phyloP scores from a whole-genome alignment of 2,888 invertebrate species.

The Agonopterix alstromeriana region DNA sequence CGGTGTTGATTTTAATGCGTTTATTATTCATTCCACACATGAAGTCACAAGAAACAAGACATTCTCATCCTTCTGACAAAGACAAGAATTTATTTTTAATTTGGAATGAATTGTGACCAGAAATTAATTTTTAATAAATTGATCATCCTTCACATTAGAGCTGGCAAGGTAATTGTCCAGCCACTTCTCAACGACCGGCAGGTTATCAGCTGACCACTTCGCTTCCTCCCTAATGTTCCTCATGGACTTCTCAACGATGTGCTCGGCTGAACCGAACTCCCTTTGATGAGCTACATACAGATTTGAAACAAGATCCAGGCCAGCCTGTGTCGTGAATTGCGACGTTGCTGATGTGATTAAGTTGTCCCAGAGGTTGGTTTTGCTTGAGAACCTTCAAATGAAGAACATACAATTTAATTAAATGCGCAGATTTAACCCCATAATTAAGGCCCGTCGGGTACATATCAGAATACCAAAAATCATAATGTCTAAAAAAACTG shows the following conservation, averaged over 20 bases:
- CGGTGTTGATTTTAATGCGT: too few species aligned
- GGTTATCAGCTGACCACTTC: constrained; percentile 85
- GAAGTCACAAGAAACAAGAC: too few species aligned
- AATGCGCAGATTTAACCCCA: too few species aligned
- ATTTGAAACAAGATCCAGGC: constrained; percentile 81
- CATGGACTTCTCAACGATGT: constrained; percentile 83
- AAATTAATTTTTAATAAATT: background rate
- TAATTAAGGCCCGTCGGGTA: too few species aligned
- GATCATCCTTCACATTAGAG: constrained; percentile 1
- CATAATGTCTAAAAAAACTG: too few species aligned
- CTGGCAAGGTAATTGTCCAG: constrained; percentile 50
- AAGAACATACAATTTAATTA: background rate
- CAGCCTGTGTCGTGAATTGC: constrained; percentile 85
- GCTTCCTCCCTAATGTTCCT: constrained; percentile 85
- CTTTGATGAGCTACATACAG: constrained; percentile 79
- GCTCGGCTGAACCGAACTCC: constrained; percentile 84
- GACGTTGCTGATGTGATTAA: constrained; percentile 85
- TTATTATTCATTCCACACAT: too few species aligned
- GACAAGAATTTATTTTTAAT: too few species aligned
- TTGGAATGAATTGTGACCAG: too few species aligned
- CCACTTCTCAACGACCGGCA: constrained; percentile 86
- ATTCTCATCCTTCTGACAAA: too few species aligned
- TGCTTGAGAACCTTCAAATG: constrained; percentile 76
- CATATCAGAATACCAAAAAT: too few species aligned
- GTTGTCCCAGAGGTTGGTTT: constrained; percentile 86